Conservation (phyloP, 2,888 invertebrate species). For the Xestia xanthographa region DNA sequence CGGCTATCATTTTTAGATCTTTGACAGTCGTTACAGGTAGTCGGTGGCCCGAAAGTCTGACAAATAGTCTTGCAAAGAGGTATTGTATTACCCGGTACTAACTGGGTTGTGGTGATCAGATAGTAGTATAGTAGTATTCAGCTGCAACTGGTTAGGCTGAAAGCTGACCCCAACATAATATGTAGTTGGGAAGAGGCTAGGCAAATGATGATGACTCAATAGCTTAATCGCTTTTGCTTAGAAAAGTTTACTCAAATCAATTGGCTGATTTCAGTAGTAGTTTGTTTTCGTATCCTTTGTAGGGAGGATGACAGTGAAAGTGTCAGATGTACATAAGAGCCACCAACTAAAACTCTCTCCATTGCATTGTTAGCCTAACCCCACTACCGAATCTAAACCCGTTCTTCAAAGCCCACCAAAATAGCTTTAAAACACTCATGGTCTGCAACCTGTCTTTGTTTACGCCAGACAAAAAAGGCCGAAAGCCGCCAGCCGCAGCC, state of each 20-base stretch:
- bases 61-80: too few species aligned
- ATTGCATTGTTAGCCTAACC: slow-evolving; percentile 9
- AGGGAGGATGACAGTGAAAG: neutral
- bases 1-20: too few species aligned
- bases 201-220: neutral
- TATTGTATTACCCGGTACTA: too few species aligned
- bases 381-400: slow-evolving; percentile 3
- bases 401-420: slow-evolving; percentile 44
- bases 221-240: too few species aligned
- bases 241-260: neutral
- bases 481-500: slow-evolving; percentile 81
- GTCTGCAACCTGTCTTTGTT: slow-evolving; percentile 68
- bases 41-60: too few species aligned
- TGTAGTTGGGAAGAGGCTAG: too few species aligned
- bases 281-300: neutral
- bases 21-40: too few species aligned
- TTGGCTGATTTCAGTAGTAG: neutral
- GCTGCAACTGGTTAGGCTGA: too few species aligned
- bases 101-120: too few species aligned
- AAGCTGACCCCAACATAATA: too few species aligned
- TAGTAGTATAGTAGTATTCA: too few species aligned
- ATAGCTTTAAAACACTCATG: slow-evolving; percentile 63
- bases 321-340: neutral
- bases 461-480: slow-evolving; percentile 64
- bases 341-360: neutral